These are phyloP conservation scores for Protobothrops mucrosquamatus DNA, from an alignment of 2,113 vertebrate genomes.

Conservation along the genomic window DNA sequence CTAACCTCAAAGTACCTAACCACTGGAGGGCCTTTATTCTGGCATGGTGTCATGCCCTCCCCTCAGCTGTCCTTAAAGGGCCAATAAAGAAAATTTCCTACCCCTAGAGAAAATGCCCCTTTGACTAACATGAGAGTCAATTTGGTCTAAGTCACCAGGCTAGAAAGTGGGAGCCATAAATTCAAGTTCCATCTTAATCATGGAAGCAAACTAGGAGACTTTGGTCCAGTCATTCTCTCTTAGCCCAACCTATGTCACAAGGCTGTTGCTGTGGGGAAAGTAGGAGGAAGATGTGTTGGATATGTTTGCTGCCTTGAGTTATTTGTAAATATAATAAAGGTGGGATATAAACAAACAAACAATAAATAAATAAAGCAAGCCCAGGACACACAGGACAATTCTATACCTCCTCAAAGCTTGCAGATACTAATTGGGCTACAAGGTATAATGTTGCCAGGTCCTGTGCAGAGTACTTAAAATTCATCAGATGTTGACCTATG, in stretches of 20 bases:
- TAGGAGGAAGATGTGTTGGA: background rate
- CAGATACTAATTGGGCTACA: background rate
- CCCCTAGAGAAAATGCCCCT: background rate
- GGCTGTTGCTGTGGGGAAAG: background rate
- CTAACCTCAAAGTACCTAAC: background rate
- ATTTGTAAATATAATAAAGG: background rate
- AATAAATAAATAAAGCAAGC: background rate
- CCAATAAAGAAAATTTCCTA: background rate
- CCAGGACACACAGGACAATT: background rate
- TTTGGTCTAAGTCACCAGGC: too few species aligned
- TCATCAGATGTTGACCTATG: background rate
- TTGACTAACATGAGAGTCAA: background rate
- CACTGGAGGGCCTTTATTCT: background rate
- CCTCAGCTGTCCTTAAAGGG: background rate
- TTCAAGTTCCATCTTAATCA: background rate
- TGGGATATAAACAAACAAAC: background rate
- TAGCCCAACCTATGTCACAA: background rate
- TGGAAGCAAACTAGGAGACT: background rate
- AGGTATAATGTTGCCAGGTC: background rate
- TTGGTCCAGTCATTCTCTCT: background rate
- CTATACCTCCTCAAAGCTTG: background rate
- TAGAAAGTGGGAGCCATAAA: background rate
- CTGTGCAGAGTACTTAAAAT: background rate
- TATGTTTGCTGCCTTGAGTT: background rate
- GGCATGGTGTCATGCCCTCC: background rate